Conservation (phyloP, 1,140 invertebrate species). For the Leguminivora glycinivorella region DNA sequence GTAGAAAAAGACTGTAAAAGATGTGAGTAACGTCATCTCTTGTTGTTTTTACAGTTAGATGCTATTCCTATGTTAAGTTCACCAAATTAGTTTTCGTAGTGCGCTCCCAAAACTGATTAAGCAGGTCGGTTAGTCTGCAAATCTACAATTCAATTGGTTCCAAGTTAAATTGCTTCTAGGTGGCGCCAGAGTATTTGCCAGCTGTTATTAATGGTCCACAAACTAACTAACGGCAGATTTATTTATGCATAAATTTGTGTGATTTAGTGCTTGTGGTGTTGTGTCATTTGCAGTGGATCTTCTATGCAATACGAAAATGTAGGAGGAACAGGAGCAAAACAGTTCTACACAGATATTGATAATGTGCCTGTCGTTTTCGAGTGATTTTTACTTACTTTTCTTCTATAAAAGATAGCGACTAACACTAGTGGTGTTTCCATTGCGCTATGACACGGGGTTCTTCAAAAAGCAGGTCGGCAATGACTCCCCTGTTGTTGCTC, state of each 20-base stretch:
- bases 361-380: no score
- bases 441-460: no score
- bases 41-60: no score
- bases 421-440: no score
- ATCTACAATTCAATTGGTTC: constrained; percentile 52
- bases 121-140: constrained; percentile 32
- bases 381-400: no score
- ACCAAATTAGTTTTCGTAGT: background rate
- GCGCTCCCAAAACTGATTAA: constrained; percentile 30
- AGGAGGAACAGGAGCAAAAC: no score
- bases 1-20: no score
- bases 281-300: constrained; percentile 4
- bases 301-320: background rate
- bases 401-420: no score
- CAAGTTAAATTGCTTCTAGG: constrained; percentile 54
- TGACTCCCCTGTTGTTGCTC: no score
- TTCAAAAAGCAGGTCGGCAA: no score
- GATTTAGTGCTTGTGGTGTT: constrained; percentile 16
- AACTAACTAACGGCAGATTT: constrained; percentile 47
- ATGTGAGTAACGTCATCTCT: no score
- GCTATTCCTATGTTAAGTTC: background rate
- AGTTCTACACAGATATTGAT: no score
- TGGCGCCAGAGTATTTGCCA: constrained; percentile 54
- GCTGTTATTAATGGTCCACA: constrained; percentile 46
- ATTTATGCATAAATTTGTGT: constrained; percentile 45